These are phyloP conservation scores for Ondatra zibethicus DNA, from an alignment of 2,113 vertebrate species.

Conservation along the genomic window DNA sequence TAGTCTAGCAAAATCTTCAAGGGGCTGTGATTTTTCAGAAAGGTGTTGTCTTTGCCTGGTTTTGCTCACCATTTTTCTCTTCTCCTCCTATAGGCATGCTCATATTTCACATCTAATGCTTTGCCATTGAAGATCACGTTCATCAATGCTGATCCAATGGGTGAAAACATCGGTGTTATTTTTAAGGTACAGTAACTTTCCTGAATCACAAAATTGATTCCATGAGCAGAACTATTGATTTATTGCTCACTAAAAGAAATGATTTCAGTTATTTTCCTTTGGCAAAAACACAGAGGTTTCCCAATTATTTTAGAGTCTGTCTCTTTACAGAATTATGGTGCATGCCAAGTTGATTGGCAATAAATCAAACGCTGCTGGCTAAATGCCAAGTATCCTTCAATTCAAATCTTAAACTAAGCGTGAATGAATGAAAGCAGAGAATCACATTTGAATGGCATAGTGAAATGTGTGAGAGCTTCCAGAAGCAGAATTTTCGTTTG, in stretches of 20 bases:
- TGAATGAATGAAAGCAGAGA: constrained; percentile 21
- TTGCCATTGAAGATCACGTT: constrained; percentile 87
- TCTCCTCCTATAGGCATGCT: constrained; percentile 82
- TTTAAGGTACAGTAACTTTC: constrained; percentile 85
- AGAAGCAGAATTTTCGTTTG: neutral
- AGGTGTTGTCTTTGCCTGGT: neutral
- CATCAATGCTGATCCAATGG: constrained; percentile 81
- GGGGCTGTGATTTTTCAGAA: neutral
- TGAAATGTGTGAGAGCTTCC: neutral
- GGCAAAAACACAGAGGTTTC: constrained; percentile 41
- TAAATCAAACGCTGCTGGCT: constrained; percentile 61
- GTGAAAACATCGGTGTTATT: constrained; percentile 85
- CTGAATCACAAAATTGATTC: constrained; percentile 31
- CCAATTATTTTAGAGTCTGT: constrained; percentile 54
- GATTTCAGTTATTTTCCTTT: constrained; percentile 44
- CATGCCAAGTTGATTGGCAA: constrained; percentile 42
- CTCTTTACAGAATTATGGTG: constrained; percentile 34
- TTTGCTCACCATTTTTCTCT: constrained; percentile 26
- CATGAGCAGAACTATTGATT: constrained; percentile 45
- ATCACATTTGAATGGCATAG: neutral
- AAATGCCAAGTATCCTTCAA: neutral
- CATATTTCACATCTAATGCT: constrained; percentile 87
- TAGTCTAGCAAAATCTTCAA: neutral
- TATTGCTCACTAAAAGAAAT: constrained; percentile 63
- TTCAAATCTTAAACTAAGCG: constrained; percentile 30